A percentile compares a stretch with the other conserved stretches of the same genome.
Conservation (phyloP, 1,140 invertebrate genomes). For the Drosophila willistoni region DNA sequence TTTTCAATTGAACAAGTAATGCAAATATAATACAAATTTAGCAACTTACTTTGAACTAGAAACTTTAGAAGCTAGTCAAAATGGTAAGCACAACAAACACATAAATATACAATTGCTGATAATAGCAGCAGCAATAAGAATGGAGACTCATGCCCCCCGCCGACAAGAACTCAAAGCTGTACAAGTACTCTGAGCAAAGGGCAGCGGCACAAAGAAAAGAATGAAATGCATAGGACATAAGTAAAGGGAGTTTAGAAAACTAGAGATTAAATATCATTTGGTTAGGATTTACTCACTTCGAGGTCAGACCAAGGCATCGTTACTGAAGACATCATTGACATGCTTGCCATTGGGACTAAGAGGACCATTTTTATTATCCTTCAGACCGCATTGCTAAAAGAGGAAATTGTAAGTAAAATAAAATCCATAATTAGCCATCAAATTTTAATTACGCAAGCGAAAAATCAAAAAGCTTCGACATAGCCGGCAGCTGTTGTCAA, state of each 20-base stretch:
- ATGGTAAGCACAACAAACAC: slow-evolving; percentile 71
- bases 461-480: slow-evolving; percentile 58
- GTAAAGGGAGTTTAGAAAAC: slow-evolving; percentile 30
- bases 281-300: slow-evolving; percentile 63
- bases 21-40: slow-evolving; percentile 32
- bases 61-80: slow-evolving; percentile 69
- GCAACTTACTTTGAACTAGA: slow-evolving; percentile 74
- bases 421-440: slow-evolving; percentile 51
- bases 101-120: slow-evolving; percentile 65
- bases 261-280: slow-evolving; percentile 10
- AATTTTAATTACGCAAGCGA: slow-evolving; percentile 56
- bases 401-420: not conserved
- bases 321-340: slow-evolving; percentile 81
- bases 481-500: slow-evolving; percentile 44
- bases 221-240: slow-evolving; percentile 45
- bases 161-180: slow-evolving; percentile 72
- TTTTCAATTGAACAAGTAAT: not conserved
- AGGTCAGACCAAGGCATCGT: slow-evolving; percentile 81
- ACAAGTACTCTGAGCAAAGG: slow-evolving; percentile 71
- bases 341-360: slow-evolving; percentile 69
- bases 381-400: slow-evolving; percentile 78
- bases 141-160: slow-evolving; percentile 53
- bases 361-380: slow-evolving; percentile 60
- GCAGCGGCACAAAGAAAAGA: slow-evolving; percentile 38
- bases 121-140: slow-evolving; percentile 24